phyloP scores from a whole-genome alignment of 2,797 vertebrate species.

The Loris lydekkerianus region DNA sequence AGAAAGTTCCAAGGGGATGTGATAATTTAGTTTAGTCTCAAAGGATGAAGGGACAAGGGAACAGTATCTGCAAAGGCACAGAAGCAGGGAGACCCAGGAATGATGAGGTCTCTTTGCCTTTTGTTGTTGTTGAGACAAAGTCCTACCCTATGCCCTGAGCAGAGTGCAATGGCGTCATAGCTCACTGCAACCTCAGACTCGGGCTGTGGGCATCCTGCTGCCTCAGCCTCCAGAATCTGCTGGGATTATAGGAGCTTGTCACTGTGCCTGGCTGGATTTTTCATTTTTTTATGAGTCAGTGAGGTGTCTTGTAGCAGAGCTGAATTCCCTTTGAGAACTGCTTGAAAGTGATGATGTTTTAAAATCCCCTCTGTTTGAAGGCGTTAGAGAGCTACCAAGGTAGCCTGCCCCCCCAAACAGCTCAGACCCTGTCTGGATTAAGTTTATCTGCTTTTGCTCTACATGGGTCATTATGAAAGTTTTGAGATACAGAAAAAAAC shows the following conservation, averaged over 20 bases:
- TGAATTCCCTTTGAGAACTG: background rate
- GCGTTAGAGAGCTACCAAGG: no score
- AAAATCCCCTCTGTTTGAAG: background rate
- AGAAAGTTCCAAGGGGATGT: background rate
- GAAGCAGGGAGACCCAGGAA: background rate
- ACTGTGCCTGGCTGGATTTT: no score
- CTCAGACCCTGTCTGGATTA: background rate
- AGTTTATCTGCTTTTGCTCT: background rate
- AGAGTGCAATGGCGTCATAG: no score
- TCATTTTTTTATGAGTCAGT: no score
- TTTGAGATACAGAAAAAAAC: no score
- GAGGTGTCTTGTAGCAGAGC: background rate
- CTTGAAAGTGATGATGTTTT: background rate
- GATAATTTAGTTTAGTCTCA: background rate
- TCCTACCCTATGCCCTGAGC: no score
- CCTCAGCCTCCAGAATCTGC: no score
- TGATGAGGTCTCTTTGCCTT: background rate
- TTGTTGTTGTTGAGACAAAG: no score
- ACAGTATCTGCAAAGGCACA: background rate
- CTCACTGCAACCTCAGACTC: no score
- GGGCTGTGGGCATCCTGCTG: no score
- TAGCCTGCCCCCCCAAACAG: background rate
- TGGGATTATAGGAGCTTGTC: no score
- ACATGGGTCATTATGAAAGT: no score
- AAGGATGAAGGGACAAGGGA: background rate